Evolutionary conservation across 2,797 vertebrate species (phyloP), one percentile per base, ranked within the genome.

Genomic region (Borostomias antarcticus): DNA sequence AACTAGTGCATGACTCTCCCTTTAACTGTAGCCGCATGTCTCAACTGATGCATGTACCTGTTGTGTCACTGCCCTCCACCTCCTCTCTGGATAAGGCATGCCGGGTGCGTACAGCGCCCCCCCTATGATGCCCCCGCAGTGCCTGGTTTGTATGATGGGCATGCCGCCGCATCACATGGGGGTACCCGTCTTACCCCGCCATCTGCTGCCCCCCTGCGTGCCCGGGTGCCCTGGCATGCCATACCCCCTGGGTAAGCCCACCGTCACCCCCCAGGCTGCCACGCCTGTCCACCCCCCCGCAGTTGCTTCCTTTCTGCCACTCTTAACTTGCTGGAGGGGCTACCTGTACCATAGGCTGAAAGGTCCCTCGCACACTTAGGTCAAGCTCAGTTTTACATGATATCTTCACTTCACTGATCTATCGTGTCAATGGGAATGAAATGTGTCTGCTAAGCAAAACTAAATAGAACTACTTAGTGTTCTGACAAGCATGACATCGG

Each of bases 41-140:
- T 79, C 90, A n/a, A 96, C 91, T 95, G 89, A 96, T 94, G 95
- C 96, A 95, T 96, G 96, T 93, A 92, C 94, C 91, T 95, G 86
- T 96, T 88, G 73, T 94, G 89, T 87, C 76, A 90, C 93, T 76
- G 67, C 93, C 92, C 89, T 94, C 90, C 74, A 76, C 75, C 74
- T 65, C 69, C 75, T 69, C 65, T n/a, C 40, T 45, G 40, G 74
- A 85, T 82, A 98, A 95, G 94, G 93, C 94, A 93, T 95, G 94
- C 94, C 94, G 91, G 93, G 93, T 93, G 92, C 92, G 90, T 95
- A 93, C 93, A 89, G 91, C 88, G n/a, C n/a, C n/a, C 92, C 93
- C 89, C 92, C 92, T 92, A 92, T 96, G 94, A 92, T 93, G 89
- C 93, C 93, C 89, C 91, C 83, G 85, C 93, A 90, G 90, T 92